Evolutionary conservation across 2,113 vertebrate genomes (phyloP).

Genomic region (Otis tarda): DNA sequence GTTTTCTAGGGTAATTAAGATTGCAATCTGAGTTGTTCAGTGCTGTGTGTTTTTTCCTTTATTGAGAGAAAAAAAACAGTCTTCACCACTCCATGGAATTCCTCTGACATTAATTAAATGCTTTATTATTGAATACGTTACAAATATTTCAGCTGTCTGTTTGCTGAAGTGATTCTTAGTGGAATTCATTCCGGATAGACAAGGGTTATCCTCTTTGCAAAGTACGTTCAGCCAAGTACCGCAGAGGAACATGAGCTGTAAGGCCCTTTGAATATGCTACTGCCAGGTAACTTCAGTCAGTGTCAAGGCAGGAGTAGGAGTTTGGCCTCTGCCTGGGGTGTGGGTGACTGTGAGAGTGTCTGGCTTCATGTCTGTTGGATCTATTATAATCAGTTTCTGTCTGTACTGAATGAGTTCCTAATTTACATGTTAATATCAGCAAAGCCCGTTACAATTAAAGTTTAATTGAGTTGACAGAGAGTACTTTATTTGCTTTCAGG

Average conservation of each 20-base stretch:
- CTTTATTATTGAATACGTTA: neutral
- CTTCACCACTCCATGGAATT: neutral
- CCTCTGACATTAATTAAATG: neutral
- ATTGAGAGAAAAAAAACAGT: fast-evolving
- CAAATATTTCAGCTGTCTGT: neutral
- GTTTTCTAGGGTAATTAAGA: neutral
- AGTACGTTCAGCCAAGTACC: neutral
- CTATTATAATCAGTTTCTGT: neutral
- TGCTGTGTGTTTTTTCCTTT: neutral
- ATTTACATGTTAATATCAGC: neutral
- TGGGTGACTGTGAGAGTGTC: neutral
- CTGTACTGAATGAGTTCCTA: neutral
- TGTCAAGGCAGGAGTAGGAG: neutral
- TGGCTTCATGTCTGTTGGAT: neutral
- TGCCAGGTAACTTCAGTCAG: neutral
- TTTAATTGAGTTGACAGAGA: neutral
- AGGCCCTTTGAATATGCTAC: neutral
- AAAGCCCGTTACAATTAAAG: neutral
- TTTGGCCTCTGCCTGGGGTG: neutral
- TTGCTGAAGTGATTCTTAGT: neutral
- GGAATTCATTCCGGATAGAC: neutral
- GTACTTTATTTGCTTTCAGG: neutral
- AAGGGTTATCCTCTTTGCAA: neutral
- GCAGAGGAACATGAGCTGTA: fast-evolving
- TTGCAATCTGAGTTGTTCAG: neutral